phyloP scores from a whole-genome alignment of 2,888 invertebrate species.

The Nymphalis urticae region DNA sequence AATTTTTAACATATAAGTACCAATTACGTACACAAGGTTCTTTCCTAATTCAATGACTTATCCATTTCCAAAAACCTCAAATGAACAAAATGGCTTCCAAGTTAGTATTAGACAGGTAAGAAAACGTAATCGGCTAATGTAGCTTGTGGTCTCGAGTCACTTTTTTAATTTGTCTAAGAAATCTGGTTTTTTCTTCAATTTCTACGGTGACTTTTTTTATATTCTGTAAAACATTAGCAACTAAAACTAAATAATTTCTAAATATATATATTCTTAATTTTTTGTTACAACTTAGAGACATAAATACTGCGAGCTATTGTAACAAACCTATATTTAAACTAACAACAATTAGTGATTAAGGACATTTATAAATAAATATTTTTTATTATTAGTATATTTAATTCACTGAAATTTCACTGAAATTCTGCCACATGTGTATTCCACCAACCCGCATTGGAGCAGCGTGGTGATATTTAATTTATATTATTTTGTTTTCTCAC shows the following conservation, averaged over 20 bases:
- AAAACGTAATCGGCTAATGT: conserved; percentile 28
- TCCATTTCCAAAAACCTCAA: conserved; percentile 13
- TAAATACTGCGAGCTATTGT: neutral
- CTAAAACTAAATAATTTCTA: no score
- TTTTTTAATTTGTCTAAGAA: conserved; percentile 5
- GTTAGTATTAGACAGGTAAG: conserved; percentile 21
- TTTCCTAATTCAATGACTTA: conserved; percentile 14
- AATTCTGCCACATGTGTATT: no score
- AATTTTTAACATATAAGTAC: neutral
- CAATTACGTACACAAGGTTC: neutral
- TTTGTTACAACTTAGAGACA: neutral
- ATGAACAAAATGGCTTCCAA: conserved; percentile 14
- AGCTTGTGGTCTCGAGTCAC: conserved; percentile 11
- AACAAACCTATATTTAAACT: no score
- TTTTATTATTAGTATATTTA: no score
- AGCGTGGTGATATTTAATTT: no score
- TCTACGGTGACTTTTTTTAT: no score
- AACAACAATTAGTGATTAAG: no score
- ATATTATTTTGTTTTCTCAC: no score
- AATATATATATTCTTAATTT: neutral
- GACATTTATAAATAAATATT: no score
- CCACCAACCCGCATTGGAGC: no score
- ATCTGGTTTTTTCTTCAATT: neutral
- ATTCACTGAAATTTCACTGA: no score
- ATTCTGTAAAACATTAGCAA: no score